Evolutionary conservation across 64 coral and sea anemone species (phyloP), one percentile per base, ranked within the genome.

Genomic region (Stichodactyla helianthus): DNA sequence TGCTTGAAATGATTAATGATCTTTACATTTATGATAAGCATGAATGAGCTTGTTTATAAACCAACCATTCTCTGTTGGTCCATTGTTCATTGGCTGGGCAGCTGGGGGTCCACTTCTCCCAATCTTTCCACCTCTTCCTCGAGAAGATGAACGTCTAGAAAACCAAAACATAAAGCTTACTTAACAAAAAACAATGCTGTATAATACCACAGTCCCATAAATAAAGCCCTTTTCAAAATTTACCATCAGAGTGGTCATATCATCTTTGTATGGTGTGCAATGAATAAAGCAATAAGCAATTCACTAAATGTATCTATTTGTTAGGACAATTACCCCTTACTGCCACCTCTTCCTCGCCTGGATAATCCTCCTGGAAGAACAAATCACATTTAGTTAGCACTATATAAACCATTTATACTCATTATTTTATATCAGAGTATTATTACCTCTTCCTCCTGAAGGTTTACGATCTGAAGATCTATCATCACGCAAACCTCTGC

Each of bases 401-500:
- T 28, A 26, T 65, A 65, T 65, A 65, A 59, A 65, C 62, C 19
- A 65, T 65, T 5, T 65, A n/a, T 65, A n/a, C 62, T 65, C 18
- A n/a, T n/a, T 65, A n/a, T 63, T 6, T 63, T 63, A 19, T 15
- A 18, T 63, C 2, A 84, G 2, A 77, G 1, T 5, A 22, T 78
- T 17, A 51, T 25, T 59, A 92, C 94, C 94, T 85, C 94, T 87
- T 19, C 94, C 94, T 74, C 91, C 87, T 83, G 94, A 88, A 44
- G 85, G 59, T 53, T 88, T 86, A 11, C 92, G 78, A 79, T 92
- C 94, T 86, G 71, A 85, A 86, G 89, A 96, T 80, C 91, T 90
- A 20, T 96, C 94, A 15, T 96, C 94, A 17, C 88, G 67, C n/a
- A 90, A 83, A 8, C 94, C 94, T 90, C 94, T 89, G 17, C 94